Conservation (phyloP, 2,797 vertebrate genomes). For the Takifugu ocellatus region DNA sequence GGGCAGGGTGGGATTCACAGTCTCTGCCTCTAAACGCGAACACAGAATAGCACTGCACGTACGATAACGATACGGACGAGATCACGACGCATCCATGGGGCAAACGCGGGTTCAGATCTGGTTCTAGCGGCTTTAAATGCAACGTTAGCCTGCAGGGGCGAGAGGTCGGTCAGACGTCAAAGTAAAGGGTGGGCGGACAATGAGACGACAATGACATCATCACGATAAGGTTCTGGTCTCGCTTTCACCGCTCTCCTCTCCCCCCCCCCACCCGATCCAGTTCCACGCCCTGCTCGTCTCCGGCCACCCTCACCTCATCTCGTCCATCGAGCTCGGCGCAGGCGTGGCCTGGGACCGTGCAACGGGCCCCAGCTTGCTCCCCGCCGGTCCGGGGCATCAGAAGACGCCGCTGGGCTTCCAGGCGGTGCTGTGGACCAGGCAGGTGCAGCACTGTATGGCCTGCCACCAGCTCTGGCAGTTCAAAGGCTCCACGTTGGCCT, state of each 20-base stretch:
- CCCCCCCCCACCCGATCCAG: constrained; percentile 53
- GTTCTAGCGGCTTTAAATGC: background rate
- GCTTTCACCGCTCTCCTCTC: background rate
- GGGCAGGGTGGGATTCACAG: background rate
- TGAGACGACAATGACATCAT: constrained; percentile 42
- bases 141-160: constrained; percentile 1
- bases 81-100: constrained; percentile 36
- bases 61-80: constrained; percentile 44
- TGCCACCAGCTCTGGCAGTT: constrained; percentile 99
- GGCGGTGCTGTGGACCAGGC: constrained; percentile 89
- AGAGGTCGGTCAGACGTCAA: background rate
- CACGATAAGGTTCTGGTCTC: constrained; percentile 55
- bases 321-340: constrained; percentile 54
- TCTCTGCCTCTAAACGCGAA: constrained; percentile 29
- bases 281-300: constrained; percentile 84
- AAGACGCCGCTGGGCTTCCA: constrained; percentile 90
- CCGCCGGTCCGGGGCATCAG: constrained; percentile 69
- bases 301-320: constrained; percentile 77
- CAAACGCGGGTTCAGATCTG: background rate
- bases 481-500: constrained; percentile 93
- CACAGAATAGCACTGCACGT: constrained; percentile 50
- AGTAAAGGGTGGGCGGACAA: constrained; percentile 14
- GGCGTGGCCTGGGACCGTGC: constrained; percentile 19
- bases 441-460: constrained; percentile 97
- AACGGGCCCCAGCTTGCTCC: constrained; percentile 1